These are phyloP conservation scores for Phallusia fumigata DNA, from an alignment of 23 tunicate species.

Conservation along the genomic window DNA sequence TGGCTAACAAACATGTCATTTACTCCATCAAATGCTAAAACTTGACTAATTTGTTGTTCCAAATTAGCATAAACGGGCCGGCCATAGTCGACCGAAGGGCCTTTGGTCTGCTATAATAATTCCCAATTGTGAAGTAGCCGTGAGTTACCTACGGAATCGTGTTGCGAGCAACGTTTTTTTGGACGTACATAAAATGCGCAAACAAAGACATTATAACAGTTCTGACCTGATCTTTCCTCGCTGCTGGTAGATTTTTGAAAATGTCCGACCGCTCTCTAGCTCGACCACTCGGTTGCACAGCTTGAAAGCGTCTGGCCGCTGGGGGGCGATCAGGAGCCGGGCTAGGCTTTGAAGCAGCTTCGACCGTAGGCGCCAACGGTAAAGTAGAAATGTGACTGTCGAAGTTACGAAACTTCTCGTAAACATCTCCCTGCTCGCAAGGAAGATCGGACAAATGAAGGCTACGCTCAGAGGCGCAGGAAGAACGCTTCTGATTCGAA, in stretches of 20 bases:
- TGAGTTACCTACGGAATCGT: too few relatives aligned
- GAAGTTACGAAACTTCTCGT: constrained; percentile 51
- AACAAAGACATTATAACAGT: too few relatives aligned
- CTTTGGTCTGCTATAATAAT: too few relatives aligned
- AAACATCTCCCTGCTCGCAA: constrained; percentile 24
- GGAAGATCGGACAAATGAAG: constrained; percentile 61
- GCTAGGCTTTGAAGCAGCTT: neutral
- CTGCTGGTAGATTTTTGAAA: neutral
- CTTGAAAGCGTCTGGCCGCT: neutral
- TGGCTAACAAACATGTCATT: too few relatives aligned
- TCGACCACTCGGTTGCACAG: neutral
- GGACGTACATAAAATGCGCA: too few relatives aligned
- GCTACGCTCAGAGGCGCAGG: constrained; percentile 13
- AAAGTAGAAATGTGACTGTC: constrained; percentile 23
- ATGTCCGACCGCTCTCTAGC: neutral
- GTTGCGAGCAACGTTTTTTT: too few relatives aligned
- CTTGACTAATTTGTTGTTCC: too few relatives aligned
- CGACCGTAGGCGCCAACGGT: neutral
- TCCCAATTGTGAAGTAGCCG: too few relatives aligned
- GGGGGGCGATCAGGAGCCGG: neutral
- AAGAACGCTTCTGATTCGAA: neutral
- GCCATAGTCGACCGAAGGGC: too few relatives aligned
- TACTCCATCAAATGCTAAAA: too few relatives aligned
- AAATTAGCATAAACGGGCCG: too few relatives aligned
- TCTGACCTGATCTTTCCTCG: too few relatives aligned